Base-by-base conservation (phyloP, 35 echinoderm and acorn worm species). In the Anneissia japonica region DNA sequence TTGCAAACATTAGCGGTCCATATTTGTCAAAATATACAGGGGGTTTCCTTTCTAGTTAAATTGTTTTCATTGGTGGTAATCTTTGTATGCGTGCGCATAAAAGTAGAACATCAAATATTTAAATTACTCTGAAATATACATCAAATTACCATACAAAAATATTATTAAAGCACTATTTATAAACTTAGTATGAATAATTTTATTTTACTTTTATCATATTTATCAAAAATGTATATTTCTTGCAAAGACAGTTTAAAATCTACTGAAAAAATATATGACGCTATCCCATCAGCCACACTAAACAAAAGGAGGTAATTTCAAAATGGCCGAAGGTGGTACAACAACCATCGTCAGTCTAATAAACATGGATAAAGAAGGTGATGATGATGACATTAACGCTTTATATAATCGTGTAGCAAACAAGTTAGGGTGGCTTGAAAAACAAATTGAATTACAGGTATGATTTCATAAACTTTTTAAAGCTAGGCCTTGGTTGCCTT, bases 21-120 rank as follows among this genome's bases (percentile, higher is more conserved):
- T 64, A 64, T 64, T 64, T 64, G 7, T 64, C 51, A 64, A 64
- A 64, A 64, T 64, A 64, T 64, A 64, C 40, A 64, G 51, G 51
- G 51, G 51, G 5, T 64, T 64, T 64, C 51, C 51, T 64, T 64
- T 64, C 51, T 64, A 26, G 51, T 64, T 26, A 23, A 64, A 64
- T 64, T 64, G 51, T 64, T 64, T 64, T 64, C 51, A 64, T 64
- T 64, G 51, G 51, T 64, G 51, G 51, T 64, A 64, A 64, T 64
- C 51, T 64, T 64, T 1, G 26, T 64, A 45, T 64, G 51, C 51
- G 51, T 64, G 51, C 51, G 51, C 51, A 64, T 2, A 64, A 16
- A 64, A 12, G 21, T 64, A 23, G 51, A 19, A 26, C 51, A 64
- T 12, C 21, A 64, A n/a, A 64, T 23, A 45, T 12, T 16, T 64